These are phyloP conservation scores for Dicycla oo DNA, from an alignment of 2,888 invertebrate species.

Conservation along the genomic window DNA sequence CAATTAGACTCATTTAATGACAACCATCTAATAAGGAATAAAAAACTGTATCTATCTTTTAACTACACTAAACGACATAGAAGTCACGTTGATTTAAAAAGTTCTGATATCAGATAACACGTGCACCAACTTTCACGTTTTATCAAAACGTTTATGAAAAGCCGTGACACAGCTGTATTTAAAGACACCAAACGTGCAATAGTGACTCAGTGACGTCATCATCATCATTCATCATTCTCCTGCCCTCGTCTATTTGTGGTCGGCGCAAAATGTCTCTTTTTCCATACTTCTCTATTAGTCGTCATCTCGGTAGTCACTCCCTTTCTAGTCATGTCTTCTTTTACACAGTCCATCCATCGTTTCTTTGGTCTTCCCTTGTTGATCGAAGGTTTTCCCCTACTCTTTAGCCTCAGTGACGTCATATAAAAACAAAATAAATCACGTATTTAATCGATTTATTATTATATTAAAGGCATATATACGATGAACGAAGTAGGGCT, in stretches of 20 bases:
- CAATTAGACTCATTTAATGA: background rate
- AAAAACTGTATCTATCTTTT: constrained; percentile 19
- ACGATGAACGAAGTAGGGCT: background rate
- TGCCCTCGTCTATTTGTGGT: too few species aligned
- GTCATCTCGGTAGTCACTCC: too few species aligned
- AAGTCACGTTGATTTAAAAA: constrained; percentile 33
- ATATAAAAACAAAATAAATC: constrained; percentile 9
- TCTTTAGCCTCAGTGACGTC: constrained; percentile 29
- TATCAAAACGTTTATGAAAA: constrained; percentile 41
- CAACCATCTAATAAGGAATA: constrained; percentile 7
- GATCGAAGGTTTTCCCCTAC: too few species aligned
- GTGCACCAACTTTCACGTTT: constrained; percentile 4
- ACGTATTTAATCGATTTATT: background rate
- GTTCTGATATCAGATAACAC: constrained; percentile 18
- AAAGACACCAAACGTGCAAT: background rate
- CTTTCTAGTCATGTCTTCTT: too few species aligned
- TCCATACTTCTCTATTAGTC: too few species aligned
- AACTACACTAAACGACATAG: background rate
- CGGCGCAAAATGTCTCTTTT: too few species aligned
- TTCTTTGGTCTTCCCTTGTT: too few species aligned
- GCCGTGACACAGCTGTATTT: constrained; percentile 17
- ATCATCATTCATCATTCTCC: too few species aligned
- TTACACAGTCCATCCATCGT: too few species aligned
- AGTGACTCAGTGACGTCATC: constrained; percentile 29
- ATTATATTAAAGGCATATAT: background rate